These are phyloP conservation scores for Papilio demoleus DNA, from an alignment of 2,888 invertebrate genomes.

Conservation along the genomic window DNA sequence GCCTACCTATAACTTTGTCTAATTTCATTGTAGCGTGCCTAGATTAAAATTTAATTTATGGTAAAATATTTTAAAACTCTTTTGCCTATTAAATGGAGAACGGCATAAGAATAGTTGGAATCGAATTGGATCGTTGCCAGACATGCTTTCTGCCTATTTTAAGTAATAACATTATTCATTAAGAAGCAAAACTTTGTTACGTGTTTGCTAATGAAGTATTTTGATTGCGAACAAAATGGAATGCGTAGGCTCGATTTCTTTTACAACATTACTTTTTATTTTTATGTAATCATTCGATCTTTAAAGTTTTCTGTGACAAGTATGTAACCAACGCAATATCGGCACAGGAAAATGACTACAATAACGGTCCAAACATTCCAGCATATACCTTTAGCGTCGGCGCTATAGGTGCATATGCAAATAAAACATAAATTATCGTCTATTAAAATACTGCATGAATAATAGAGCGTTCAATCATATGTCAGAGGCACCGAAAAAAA, in stretches of 20 bases:
- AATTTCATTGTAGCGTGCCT: neutral
- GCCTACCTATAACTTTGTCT: neutral
- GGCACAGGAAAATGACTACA: no score
- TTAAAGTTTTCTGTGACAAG: no score
- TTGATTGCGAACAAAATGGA: neutral
- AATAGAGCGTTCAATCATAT: slow-evolving; percentile 29
- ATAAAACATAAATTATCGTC: slow-evolving; percentile 1
- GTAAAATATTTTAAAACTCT: slow-evolving; percentile 19
- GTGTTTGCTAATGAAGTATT: neutral
- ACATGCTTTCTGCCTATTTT: slow-evolving; percentile 24
- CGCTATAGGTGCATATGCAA: no score
- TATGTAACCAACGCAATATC: neutral
- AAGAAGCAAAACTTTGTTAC: neutral
- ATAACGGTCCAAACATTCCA: no score
- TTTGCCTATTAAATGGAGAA: slow-evolving; percentile 19
- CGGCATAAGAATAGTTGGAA: slow-evolving; percentile 25
- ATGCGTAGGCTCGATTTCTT: neutral
- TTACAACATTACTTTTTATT: neutral
- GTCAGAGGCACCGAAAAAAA: slow-evolving; percentile 16
- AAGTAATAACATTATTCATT: slow-evolving; percentile 9
- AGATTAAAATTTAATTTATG: slow-evolving; percentile 10
- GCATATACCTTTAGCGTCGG: no score
- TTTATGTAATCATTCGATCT: no score
- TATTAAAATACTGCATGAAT: slow-evolving; percentile 11
- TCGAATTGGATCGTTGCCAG: slow-evolving; percentile 31